phyloP scores from a whole-genome alignment of 2,113 vertebrate genomes.

The Cryptotis parvus region DNA sequence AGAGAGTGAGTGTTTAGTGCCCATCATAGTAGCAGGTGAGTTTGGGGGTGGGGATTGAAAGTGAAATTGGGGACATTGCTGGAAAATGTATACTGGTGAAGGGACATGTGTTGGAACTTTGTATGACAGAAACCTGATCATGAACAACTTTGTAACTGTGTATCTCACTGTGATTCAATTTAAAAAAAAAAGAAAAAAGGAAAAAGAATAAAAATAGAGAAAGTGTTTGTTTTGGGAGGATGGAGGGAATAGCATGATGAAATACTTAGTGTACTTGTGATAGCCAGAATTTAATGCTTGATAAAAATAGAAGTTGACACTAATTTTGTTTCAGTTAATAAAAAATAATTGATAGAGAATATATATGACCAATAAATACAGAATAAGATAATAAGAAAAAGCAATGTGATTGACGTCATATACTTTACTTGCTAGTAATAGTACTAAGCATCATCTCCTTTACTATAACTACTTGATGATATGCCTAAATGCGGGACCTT shows the following conservation, averaged over 20 bases:
- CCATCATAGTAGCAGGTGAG: too few species aligned
- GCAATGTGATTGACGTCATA: background rate
- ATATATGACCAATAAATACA: background rate
- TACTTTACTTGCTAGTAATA: background rate
- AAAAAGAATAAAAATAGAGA: background rate
- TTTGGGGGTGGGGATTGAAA: too few species aligned
- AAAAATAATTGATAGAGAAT: background rate
- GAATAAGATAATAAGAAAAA: background rate
- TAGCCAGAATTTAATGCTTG: background rate
- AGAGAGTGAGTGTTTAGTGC: too few species aligned
- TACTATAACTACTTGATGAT: background rate
- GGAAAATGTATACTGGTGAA: too few species aligned
- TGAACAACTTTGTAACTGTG: too few species aligned
- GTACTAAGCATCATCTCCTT: background rate
- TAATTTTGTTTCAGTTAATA: background rate
- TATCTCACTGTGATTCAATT: too few species aligned
- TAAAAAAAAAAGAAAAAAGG: background rate
- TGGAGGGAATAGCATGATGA: background rate
- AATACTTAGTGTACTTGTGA: background rate
- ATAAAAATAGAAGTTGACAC: slow-evolving; percentile 3
- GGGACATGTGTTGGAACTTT: too few species aligned
- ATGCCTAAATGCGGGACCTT: too few species aligned
- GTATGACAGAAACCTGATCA: too few species aligned
- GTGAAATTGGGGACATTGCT: too few species aligned
- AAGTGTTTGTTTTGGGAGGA: background rate